These are phyloP conservation scores for Thunnus maccoyii DNA, from an alignment of 2,113 vertebrate genomes.

Conservation along the genomic window DNA sequence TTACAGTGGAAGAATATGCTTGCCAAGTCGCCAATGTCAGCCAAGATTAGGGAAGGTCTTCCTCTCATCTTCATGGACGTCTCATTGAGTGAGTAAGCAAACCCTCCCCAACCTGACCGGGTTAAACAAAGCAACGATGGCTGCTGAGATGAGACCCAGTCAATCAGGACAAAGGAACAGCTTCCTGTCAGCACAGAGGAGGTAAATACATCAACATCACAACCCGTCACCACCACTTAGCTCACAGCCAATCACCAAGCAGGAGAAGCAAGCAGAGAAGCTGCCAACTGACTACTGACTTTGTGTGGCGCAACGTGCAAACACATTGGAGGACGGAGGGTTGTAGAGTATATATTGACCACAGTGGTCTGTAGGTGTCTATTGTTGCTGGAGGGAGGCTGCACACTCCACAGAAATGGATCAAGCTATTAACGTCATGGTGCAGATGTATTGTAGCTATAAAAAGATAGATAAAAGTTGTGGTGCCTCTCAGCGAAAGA, in stretches of 20 bases:
- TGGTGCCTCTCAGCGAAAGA: not conserved
- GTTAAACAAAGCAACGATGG: conserved; percentile 78
- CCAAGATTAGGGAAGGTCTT: conserved; percentile 82
- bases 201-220: conserved; percentile 82
- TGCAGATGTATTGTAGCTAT: conserved; percentile 47
- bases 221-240: conserved; percentile 76
- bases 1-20: conserved; percentile 31
- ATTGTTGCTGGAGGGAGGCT: conserved; percentile 25
- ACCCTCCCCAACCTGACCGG: conserved; percentile 66
- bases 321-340: conserved; percentile 56
- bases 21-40: conserved; percentile 81
- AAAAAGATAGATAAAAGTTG: conserved; percentile 55
- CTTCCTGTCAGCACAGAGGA: conserved; percentile 73
- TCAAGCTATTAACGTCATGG: conserved; percentile 54
- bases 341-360: conserved; percentile 58
- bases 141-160: conserved; percentile 70
- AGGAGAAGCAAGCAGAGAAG: conserved; percentile 34
- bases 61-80: conserved; percentile 78
- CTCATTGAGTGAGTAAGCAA: conserved; percentile 81
- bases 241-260: conserved; percentile 75
- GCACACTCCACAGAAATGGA: conserved; percentile 40
- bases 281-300: conserved; percentile 65
- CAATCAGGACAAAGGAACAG: conserved; percentile 71
- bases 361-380: conserved; percentile 35
- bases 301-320: conserved; percentile 45